These are phyloP conservation scores for Lophotriccus pileatus DNA, from an alignment of 2,797 vertebrate species.

Conservation along the genomic window DNA sequence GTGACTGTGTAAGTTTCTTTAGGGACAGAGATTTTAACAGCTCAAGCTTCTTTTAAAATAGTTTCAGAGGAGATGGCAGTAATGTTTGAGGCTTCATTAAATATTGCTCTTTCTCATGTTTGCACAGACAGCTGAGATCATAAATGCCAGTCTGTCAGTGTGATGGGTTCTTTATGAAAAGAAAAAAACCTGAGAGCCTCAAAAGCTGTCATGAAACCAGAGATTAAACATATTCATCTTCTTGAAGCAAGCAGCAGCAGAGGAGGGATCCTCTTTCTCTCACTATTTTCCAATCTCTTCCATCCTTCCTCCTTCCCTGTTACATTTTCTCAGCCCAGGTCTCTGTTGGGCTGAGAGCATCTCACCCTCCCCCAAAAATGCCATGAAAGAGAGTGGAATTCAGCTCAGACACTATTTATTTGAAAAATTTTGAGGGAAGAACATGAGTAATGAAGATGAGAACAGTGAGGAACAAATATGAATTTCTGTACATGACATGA, in stretches of 20 bases:
- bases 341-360: not conserved
- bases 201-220: slow-evolving; percentile 53
- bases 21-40: slow-evolving; percentile 44
- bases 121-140: slow-evolving; percentile 59
- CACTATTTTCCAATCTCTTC: not conserved
- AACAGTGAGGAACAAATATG: slow-evolving; percentile 36
- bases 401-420: slow-evolving; percentile 30
- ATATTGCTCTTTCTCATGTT: slow-evolving; percentile 64
- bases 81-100: slow-evolving; percentile 65
- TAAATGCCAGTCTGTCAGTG: slow-evolving; percentile 61
- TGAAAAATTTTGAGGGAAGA: slow-evolving; percentile 40
- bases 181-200: slow-evolving; percentile 34
- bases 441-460: slow-evolving; percentile 49
- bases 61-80: slow-evolving; percentile 28
- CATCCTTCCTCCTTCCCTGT: not conserved
- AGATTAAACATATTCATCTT: slow-evolving; percentile 60
- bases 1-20: not conserved
- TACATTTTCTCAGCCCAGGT: not conserved
- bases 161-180: slow-evolving; percentile 39
- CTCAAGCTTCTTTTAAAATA: slow-evolving; percentile 40
- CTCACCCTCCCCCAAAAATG: not conserved
- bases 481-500: slow-evolving; percentile 40
- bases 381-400: not conserved
- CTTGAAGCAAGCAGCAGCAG: not conserved
- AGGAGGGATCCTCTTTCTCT: not conserved